phyloP scores from a whole-genome alignment of 2,888 invertebrate genomes.

The Chydorus sphaericus region DNA sequence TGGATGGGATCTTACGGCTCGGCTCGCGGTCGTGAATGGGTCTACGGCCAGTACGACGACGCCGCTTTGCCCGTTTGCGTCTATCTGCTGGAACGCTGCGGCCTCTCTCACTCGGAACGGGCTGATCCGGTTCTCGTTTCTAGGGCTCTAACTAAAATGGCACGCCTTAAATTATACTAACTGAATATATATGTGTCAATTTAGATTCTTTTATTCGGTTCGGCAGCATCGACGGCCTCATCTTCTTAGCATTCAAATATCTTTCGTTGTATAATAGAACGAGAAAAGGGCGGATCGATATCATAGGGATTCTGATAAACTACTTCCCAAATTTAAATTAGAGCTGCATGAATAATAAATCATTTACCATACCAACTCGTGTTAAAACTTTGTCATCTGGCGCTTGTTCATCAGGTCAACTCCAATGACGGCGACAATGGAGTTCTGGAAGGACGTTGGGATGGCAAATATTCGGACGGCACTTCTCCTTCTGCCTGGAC shows the following conservation, averaged over 20 bases:
- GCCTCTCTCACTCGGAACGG: conserved; percentile 41
- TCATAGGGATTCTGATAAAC: too few species aligned
- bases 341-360: too few species aligned
- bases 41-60: conserved; percentile 65
- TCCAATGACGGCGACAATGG: conserved; percentile 46
- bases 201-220: too few species aligned
- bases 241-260: too few species aligned
- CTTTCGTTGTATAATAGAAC: too few species aligned
- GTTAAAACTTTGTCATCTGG: neutral
- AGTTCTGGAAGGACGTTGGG: conserved; percentile 56
- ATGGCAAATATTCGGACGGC: conserved; percentile 55
- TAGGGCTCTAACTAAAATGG: conserved; percentile 54
- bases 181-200: too few species aligned
- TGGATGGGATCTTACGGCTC: conserved; percentile 63
- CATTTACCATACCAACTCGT: too few species aligned
- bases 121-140: conserved; percentile 55
- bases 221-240: too few species aligned
- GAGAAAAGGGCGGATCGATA: too few species aligned
- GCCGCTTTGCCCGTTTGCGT: conserved; percentile 52
- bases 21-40: conserved; percentile 63
- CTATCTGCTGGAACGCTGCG: conserved; percentile 51
- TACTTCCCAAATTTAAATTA: too few species aligned
- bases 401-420: conserved; percentile 36
- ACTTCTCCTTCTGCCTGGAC: conserved; percentile 65
- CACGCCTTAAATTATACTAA: too few species aligned